Conservation (phyloP, 1,140 invertebrate species). For the Drosophila pandora region DNA sequence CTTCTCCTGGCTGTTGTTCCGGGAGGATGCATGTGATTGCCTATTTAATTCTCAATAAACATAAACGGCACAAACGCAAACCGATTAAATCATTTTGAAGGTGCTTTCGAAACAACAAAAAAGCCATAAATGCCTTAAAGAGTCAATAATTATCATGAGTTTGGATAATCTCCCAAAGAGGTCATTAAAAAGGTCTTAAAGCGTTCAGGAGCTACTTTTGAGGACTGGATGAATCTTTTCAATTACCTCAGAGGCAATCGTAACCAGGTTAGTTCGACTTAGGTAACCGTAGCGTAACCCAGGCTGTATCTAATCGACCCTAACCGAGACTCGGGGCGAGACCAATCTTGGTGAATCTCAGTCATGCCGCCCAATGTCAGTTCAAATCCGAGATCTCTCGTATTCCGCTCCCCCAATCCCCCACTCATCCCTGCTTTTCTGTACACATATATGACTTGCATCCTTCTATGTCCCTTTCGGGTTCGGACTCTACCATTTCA, state of each 20-base stretch:
- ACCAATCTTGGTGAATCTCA: slow-evolving; percentile 11
- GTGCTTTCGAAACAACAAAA: background rate
- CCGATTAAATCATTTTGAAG: slow-evolving; percentile 34
- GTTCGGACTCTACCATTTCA: slow-evolving; percentile 56
- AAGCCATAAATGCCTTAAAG: background rate
- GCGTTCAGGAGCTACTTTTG: background rate
- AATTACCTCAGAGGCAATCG: background rate
- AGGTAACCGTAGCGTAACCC: slow-evolving; percentile 26
- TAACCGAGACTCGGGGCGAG: background rate
- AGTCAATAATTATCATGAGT: background rate
- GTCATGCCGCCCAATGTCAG: background rate
- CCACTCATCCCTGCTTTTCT: background rate
- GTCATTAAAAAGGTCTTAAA: background rate
- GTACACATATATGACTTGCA: slow-evolving; percentile 40
- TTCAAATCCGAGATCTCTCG: background rate
- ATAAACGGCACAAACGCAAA: slow-evolving; percentile 14
- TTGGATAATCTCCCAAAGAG: too few relatives aligned
- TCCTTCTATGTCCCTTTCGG: slow-evolving; percentile 19
- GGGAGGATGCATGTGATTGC: slow-evolving; percentile 37
- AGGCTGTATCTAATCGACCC: slow-evolving; percentile 33
- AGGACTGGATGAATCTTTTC: background rate
- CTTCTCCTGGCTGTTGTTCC: slow-evolving; percentile 10
- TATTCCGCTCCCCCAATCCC: background rate
- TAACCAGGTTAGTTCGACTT: background rate
- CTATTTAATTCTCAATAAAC: slow-evolving; percentile 43